These are phyloP conservation scores for Falco concolor DNA, from an alignment of 2,797 vertebrate genomes.

Conservation along the genomic window DNA sequence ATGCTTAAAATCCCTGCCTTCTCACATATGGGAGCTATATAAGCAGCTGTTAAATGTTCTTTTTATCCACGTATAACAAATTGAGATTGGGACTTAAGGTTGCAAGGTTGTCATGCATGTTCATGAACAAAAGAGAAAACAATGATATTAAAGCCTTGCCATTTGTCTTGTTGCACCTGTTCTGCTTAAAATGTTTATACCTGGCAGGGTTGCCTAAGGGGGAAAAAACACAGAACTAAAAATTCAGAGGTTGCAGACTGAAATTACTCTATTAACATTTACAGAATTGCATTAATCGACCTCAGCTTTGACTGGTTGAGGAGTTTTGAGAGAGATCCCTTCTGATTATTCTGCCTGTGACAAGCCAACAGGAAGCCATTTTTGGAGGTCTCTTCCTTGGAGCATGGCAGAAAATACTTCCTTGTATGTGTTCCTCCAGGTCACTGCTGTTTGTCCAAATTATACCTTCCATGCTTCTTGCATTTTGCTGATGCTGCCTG, in stretches of 20 bases:
- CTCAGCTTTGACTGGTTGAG: background rate
- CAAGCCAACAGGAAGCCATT: background rate
- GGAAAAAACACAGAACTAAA: background rate
- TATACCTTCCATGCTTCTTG: background rate
- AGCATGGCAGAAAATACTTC: background rate
- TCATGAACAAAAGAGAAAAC: background rate
- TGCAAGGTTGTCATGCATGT: background rate
- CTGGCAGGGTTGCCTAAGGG: background rate
- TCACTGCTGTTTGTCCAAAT: background rate
- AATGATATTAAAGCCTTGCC: background rate
- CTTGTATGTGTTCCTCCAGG: background rate
- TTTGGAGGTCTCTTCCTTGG: background rate
- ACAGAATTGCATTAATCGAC: background rate
- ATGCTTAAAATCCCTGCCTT: background rate
- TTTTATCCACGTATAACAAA: background rate
- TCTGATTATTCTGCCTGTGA: background rate
- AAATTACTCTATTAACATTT: background rate
- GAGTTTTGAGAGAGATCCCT: background rate
- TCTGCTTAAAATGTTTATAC: background rate
- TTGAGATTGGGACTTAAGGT: background rate
- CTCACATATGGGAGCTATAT: accelerated
- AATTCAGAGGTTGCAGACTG: background rate
- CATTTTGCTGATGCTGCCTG: background rate
- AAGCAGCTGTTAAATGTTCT: background rate
- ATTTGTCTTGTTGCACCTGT: background rate